A percentile compares a stretch with the other conserved stretches of the same genome.
Conservation (phyloP, 2,888 invertebrate genomes). For the Philonicus albiceps region DNA sequence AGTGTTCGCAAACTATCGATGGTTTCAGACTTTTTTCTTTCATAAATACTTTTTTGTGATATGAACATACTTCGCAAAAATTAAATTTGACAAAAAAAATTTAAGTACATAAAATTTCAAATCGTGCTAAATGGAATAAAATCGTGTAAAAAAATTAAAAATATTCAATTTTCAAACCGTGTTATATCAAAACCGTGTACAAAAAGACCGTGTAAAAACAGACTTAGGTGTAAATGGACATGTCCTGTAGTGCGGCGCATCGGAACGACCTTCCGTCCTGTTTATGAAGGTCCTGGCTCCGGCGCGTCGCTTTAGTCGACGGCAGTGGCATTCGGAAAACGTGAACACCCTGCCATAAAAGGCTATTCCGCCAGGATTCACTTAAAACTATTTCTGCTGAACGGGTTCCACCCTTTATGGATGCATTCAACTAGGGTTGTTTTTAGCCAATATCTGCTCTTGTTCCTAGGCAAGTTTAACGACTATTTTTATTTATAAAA, state of each 20-base stretch:
- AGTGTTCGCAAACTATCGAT: too few species aligned
- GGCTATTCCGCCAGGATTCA: not conserved
- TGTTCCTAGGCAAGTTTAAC: not conserved
- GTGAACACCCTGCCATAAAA: not conserved
- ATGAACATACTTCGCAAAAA: too few species aligned
- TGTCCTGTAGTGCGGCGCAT: not conserved
- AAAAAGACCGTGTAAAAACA: too few species aligned
- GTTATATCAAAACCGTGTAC: too few species aligned
- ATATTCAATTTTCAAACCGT: too few species aligned
- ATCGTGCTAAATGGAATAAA: too few species aligned
- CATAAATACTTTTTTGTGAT: too few species aligned
- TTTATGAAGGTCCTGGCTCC: not conserved
- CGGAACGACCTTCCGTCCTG: not conserved
- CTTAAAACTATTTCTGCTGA: not conserved
- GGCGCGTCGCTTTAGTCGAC: not conserved
- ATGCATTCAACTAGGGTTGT: not conserved
- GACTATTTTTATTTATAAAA: not conserved
- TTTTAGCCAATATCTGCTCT: not conserved
- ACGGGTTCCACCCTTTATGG: not conserved
- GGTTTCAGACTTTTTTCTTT: too few species aligned
- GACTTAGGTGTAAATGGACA: too few species aligned
- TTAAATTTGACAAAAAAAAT: too few species aligned
- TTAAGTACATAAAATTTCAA: too few species aligned
- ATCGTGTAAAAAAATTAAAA: too few species aligned
- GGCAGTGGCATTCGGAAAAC: not conserved